These are phyloP conservation scores for Cyprinodon variegatus DNA, from an alignment of 2,113 vertebrate species.

Conservation along the genomic window DNA sequence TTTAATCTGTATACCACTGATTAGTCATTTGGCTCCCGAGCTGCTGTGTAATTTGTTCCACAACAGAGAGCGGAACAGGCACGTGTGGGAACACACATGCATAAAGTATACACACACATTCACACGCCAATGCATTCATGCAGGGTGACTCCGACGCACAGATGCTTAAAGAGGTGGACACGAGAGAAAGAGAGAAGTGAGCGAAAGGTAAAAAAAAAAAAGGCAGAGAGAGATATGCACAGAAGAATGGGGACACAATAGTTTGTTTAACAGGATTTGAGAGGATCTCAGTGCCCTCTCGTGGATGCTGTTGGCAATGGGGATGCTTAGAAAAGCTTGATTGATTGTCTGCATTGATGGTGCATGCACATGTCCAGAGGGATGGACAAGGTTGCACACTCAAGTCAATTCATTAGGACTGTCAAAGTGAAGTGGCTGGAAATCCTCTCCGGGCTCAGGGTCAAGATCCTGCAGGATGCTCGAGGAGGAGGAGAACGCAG, in stretches of 20 bases:
- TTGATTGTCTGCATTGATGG: slow-evolving; percentile 29
- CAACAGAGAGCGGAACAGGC: slow-evolving; percentile 74
- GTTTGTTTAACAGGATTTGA: slow-evolving; percentile 6
- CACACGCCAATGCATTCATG: slow-evolving; percentile 11
- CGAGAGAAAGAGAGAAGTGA: slow-evolving; percentile 3
- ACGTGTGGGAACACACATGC: slow-evolving; percentile 45
- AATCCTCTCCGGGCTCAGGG: slow-evolving; percentile 32
- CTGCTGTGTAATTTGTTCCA: slow-evolving; percentile 79
- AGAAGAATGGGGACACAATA: not conserved
- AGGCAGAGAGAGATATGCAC: not conserved
- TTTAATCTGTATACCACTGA: slow-evolving; percentile 81
- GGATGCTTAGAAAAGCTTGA: slow-evolving; percentile 3
- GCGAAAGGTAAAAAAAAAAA: slow-evolving; percentile 6
- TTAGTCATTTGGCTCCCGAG: slow-evolving; percentile 80
- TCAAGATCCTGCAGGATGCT: slow-evolving; percentile 41
- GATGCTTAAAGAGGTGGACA: slow-evolving; percentile 26
- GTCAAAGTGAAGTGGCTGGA: slow-evolving; percentile 45
- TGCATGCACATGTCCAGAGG: slow-evolving; percentile 46
- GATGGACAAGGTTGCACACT: slow-evolving; percentile 54
- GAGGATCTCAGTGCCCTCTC: slow-evolving; percentile 68
- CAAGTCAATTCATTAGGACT: slow-evolving; percentile 57
- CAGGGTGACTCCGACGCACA: slow-evolving; percentile 2
- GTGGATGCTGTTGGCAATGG: slow-evolving; percentile 29
- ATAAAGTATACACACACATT: slow-evolving; percentile 5
- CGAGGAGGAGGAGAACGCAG: slow-evolving; percentile 29